phyloP scores from a whole-genome alignment of 1,140 invertebrate species.

The Argopecten irradians region DNA sequence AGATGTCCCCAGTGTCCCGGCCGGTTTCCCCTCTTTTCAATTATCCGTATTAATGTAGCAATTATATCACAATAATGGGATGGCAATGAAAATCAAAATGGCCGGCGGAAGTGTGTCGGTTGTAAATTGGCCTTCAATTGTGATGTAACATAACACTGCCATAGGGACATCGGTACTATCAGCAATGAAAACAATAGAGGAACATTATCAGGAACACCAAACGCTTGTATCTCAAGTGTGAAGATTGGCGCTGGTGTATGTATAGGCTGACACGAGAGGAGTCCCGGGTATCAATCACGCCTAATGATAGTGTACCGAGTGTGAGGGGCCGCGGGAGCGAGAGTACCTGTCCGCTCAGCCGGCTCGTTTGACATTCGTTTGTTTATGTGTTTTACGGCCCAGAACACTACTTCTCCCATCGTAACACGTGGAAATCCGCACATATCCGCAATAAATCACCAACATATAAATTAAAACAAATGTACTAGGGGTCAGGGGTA shows the following conservation, averaged over 20 bases:
- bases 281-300: conserved; percentile 14
- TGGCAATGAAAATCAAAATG: conserved; percentile 17
- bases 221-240: not conserved
- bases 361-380: not conserved
- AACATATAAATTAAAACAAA: conserved; percentile 19
- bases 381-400: conserved; percentile 1
- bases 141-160: conserved; percentile 13
- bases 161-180: not conserved
- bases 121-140: not conserved
- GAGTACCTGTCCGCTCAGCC: not conserved
- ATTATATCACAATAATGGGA: conserved; percentile 9
- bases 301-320: conserved; percentile 16
- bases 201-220: conserved; percentile 10
- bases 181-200: not conserved
- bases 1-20: not conserved
- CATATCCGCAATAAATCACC: conserved; percentile 1
- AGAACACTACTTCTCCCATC: not conserved
- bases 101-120: not conserved
- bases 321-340: conserved; percentile 1
- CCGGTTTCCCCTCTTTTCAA: not conserved
- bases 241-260: not conserved
- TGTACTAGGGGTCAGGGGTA: not conserved
- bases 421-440: conserved; percentile 5
- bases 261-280: conserved; percentile 11
- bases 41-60: conserved; percentile 17